A percentile compares a stretch with the other conserved stretches of the same genome.
These are phyloP conservation scores for Dynastes tityus DNA, from an alignment of 2,888 invertebrate genomes.

Conservation along the genomic window DNA sequence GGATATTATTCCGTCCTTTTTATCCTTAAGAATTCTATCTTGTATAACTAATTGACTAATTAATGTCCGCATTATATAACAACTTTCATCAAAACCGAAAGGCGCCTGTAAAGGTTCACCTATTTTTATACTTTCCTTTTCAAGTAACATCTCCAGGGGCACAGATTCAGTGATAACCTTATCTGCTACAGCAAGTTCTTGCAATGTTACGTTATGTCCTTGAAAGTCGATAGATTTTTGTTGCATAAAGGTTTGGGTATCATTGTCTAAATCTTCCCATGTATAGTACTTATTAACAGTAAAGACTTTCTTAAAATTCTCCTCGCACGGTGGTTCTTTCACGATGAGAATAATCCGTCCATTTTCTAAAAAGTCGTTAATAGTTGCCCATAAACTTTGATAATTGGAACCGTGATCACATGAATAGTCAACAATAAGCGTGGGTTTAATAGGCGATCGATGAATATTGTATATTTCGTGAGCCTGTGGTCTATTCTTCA, in stretches of 20 bases:
- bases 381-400: not conserved
- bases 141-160: not conserved
- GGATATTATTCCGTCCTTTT: not conserved
- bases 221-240: conserved; percentile 7
- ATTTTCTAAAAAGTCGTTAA: not conserved
- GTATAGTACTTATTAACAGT: not conserved
- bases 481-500: not conserved
- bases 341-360: not conserved
- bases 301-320: not conserved
- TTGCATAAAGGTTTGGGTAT: not conserved
- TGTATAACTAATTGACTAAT: too few species aligned
- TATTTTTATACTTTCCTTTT: not conserved
- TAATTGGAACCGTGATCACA: not conserved
- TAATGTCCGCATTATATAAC: not conserved
- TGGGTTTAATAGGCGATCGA: not conserved
- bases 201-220: conserved; percentile 4
- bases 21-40: not conserved
- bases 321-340: not conserved
- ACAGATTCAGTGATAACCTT: not conserved
- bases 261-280: not conserved
- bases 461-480: not conserved
- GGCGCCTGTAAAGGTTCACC: not conserved
- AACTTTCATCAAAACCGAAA: conserved; percentile 13
- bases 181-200: not conserved
- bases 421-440: conserved; percentile 9